Base-by-base conservation (phyloP, 2,113 vertebrate species). In the Pyxicephalus adspersus region DNA sequence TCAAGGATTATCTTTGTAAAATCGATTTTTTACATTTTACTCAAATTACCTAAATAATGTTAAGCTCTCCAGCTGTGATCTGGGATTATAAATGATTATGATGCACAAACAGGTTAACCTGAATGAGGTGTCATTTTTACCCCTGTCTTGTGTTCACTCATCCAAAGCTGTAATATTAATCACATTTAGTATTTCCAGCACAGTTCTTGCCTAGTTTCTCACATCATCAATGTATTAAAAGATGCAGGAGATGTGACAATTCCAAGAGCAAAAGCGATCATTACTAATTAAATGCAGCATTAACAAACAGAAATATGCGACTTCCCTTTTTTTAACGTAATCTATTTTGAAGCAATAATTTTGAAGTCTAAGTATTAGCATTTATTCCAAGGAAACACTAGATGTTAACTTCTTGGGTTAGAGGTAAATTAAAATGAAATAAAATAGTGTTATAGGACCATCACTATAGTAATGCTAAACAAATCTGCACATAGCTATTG, bases 81-180 rank as follows among this genome's bases (percentile, higher is more conserved):
- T 31, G 8, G 22, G 63, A 77, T 77, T 66, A 66, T 64, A 54
- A 54, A n/a, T 64, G 66, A 66, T 66, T 77, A 77, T 64, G 20
- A 28, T 55, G 13, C 50, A 57, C 76, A 65, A 66, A 66, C 51
- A 64, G 54, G 63, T 63, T 76, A 76, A 63, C 76, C 20, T 34
- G 66, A 65, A 77, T 54, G 63, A 77, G 51, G 26, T 52, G n/a
- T 77, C 51, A 55, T 77, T 66, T 77, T 77, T 52, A 55, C 31
- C 20, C 63, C 57, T 64, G 63, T 57, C 76, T 55, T 57, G 63
- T 54, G 63, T 57, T 65, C 63, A 77, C 63, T 65, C 63, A 54
- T 64, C 76, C 76, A 66, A 26, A 64, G 51, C 63, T 57, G 28
- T 57, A 65, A 20, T 26, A 64, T 54, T 64, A 64, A 64, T 76